A percentile compares a stretch with the other conserved stretches of the same genome.
Evolutionary conservation across 2,113 vertebrate genomes (phyloP).

Genomic region (Oryctolagus cuniculus): mOryCun1.1 NC_091433.1:149222001-149222500

Average conservation of each 20-base stretch:
- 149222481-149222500: neutral
- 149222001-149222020: constrained; percentile 68
- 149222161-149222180: constrained; percentile 38
- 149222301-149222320: neutral
- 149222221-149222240: constrained; percentile 30
- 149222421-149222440: constrained; percentile 8
- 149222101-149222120: constrained; percentile 53
- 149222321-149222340: neutral
- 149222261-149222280: neutral
- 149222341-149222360: constrained; percentile 22
- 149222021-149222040: constrained; percentile 76
- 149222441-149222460: neutral
- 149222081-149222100: constrained; percentile 68
- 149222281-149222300: constrained; percentile 10
- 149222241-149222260: neutral
- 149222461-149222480: constrained; percentile 12
- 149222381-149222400: neutral
- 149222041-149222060: constrained; percentile 74
- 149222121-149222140: constrained; percentile 44
- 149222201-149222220: constrained; percentile 20
- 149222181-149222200: constrained; percentile 54
- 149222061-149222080: constrained; percentile 35
- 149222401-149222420: neutral
- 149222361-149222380: neutral
- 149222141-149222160: constrained; percentile 21